These are phyloP conservation scores for Diloba caeruleocephala DNA, from an alignment of 2,888 invertebrate genomes.

Conservation along the genomic window DNA sequence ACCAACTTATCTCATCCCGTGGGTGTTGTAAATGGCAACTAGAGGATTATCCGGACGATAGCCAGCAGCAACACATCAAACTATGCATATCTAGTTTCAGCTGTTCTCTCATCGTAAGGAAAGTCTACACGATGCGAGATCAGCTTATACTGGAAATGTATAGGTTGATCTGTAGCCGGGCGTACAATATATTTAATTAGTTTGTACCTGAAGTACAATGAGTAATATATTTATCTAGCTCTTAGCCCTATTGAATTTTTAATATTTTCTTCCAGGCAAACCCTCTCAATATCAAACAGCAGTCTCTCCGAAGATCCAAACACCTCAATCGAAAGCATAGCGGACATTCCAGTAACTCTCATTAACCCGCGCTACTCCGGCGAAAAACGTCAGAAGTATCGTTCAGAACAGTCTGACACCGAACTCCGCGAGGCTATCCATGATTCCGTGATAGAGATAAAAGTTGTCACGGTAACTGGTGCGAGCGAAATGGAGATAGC, in stretches of 20 bases:
- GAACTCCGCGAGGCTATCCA: conserved; percentile 9
- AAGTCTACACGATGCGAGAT: too few relatives aligned
- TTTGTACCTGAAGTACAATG: too few relatives aligned
- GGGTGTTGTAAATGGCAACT: too few relatives aligned
- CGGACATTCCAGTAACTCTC: conserved; percentile 80
- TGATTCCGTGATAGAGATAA: conserved; percentile 31
- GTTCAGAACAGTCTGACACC: conserved; percentile 1
- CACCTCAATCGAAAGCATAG: conserved; percentile 82
- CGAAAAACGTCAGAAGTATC: conserved; percentile 46
- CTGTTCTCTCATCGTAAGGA: too few relatives aligned
- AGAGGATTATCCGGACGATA: too few relatives aligned
- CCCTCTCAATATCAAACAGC: conserved; percentile 82
- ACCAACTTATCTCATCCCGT: too few relatives aligned
- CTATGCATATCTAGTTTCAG: too few relatives aligned
- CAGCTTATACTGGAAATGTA: too few relatives aligned
- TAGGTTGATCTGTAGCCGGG: too few relatives aligned
- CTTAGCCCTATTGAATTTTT: too few relatives aligned
- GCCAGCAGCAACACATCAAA: too few relatives aligned
- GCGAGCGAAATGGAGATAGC: conserved; percentile 25
- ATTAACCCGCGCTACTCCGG: conserved; percentile 78
- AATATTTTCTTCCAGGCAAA: conserved; percentile 64
- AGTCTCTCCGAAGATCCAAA: conserved; percentile 83
- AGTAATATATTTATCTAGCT: too few relatives aligned
- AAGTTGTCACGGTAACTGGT: conserved; percentile 14
- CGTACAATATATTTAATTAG: not conserved